phyloP scores from a whole-genome alignment of 2,113 vertebrate genomes.

The Tenebrosternarchus preto region DNA sequence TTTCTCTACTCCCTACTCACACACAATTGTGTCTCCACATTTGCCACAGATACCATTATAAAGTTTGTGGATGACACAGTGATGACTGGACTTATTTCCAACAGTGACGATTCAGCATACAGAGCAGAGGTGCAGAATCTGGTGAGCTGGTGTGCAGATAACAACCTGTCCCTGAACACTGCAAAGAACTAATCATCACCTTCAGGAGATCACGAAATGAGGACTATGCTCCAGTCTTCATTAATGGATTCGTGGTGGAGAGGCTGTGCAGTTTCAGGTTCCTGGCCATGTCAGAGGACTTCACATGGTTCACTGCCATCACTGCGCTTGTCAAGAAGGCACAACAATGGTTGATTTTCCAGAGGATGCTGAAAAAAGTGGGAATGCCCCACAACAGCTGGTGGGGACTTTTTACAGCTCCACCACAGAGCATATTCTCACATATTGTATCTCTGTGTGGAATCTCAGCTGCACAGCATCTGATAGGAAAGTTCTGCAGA shows the following conservation, averaged over 20 bases:
- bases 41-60: background rate
- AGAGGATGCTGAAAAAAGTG: background rate
- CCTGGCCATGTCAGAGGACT: background rate
- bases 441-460: background rate
- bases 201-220: background rate
- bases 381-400: no score
- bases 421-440: background rate
- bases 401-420: background rate
- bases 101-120: background rate
- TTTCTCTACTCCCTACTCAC: background rate
- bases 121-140: background rate
- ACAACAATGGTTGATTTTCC: background rate
- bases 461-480: slow-evolving; percentile 1
- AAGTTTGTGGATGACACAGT: background rate
- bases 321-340: background rate
- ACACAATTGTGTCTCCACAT: background rate
- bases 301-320: background rate
- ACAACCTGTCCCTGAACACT: background rate
- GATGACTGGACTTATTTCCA: background rate
- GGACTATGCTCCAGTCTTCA: background rate
- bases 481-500: slow-evolving; percentile 2
- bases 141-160: background rate
- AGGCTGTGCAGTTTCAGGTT: background rate
- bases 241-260: no score
- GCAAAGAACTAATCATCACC: background rate